Base-by-base conservation (phyloP, 2,888 invertebrate species). In the Ryuthela nishihirai region DNA sequence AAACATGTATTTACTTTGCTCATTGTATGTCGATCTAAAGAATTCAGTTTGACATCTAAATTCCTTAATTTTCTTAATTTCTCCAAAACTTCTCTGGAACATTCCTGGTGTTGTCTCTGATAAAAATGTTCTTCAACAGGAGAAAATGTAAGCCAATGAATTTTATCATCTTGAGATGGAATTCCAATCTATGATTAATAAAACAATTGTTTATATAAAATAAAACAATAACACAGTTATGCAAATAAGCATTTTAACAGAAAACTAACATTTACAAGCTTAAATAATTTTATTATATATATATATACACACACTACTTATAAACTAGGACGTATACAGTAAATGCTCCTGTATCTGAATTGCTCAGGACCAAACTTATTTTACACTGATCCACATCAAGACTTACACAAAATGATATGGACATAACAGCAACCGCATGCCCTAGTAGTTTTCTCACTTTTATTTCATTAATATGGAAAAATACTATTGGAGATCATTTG, bases 121-220 rank as follows among this genome's bases (percentile, higher is more conserved):
- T 88, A 88, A 70, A 85, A 86, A 65, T 84, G 81, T 58, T 82
- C 81, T 72, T 88, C 87, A 0, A 87, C 79, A 4, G 85, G 83
- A n/a, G 84, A 81, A 69, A 88, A 83, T 35, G 79, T 76, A 38
- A 85, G 69, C 73, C 78, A 79, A 70, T 84, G 81, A 5, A 81
- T 71, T 38, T 77, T 67, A 50, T 81, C 77, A 0, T 77, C 77
- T 72, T 84, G 83, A n/a, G 75, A 73, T 1, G 86, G 86, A 60
- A 87, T 80, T 42, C 80, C 76, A 41, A 86, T 78, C 75, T 78
- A 61, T 34, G 38, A 41, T 17, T n/a, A n/a, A 62, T 3, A 71
- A 54, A 52, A 32, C 10, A 35, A n/a, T 12, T 12, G n/a, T n/a
- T 32, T n/a, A 32, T 25, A 47, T 1, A 54, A 23, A 15, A 49